A percentile compares a stretch with the other conserved stretches of the same genome.
Evolutionary conservation across 2,888 invertebrate genomes (phyloP).

Genomic region (Cosmorhoe ocellata): DNA sequence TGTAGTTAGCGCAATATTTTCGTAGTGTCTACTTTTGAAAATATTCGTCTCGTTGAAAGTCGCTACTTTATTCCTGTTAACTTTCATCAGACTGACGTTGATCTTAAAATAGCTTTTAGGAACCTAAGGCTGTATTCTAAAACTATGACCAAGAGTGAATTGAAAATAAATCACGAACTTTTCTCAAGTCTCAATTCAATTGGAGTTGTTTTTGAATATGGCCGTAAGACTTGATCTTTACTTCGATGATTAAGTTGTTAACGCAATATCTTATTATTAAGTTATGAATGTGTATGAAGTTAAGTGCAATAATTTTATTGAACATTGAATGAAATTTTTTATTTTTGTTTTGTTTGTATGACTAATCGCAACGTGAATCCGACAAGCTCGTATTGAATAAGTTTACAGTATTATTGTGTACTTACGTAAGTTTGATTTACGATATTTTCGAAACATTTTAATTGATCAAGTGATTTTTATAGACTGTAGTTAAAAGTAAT

Average conservation of each 20-base stretch:
- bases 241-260: conserved; percentile 67
- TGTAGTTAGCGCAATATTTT: conserved; percentile 62
- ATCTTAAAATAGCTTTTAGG: conserved; percentile 70
- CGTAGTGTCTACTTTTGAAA: conserved; percentile 48
- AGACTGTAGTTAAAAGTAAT: conserved; percentile 75
- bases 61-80: conserved; percentile 56
- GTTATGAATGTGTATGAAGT: conserved; percentile 72
- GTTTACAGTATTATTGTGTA: conserved; percentile 78
- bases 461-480: conserved; percentile 68
- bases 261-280: conserved; percentile 81
- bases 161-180: too few species aligned
- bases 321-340: conserved; percentile 78
- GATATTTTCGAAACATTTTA: conserved; percentile 46
- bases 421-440: conserved; percentile 58
- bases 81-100: conserved; percentile 77
- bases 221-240: conserved; percentile 65
- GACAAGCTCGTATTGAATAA: conserved; percentile 61
- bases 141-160: background rate
- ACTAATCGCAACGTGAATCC: conserved; percentile 57
- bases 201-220: background rate
- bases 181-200: too few species aligned
- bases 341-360: conserved; percentile 69
- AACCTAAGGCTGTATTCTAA: conserved; percentile 25
- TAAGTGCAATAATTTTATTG: conserved; percentile 81
- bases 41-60: conserved; percentile 57